A percentile compares a stretch with the other conserved stretches of the same genome.
Conservation (phyloP, 1,140 invertebrate species). For the Drosophila bifasciata region DNA sequence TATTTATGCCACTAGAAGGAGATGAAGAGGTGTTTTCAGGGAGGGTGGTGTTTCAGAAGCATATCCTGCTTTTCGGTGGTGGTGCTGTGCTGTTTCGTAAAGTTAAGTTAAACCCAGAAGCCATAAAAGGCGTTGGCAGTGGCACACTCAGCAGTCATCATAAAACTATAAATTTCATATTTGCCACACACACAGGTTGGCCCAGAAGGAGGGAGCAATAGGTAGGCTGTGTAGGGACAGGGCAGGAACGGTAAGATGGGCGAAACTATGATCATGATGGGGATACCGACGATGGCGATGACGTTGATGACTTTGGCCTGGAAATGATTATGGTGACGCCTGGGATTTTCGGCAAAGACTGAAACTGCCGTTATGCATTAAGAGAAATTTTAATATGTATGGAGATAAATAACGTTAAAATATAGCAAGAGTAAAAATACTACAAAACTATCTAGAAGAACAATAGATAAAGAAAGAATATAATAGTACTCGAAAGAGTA, state of each 20-base stretch:
- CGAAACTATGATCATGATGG: conserved; percentile 67
- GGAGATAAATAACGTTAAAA: neutral
- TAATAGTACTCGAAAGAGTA: too few species aligned
- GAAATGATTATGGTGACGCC: conserved; percentile 78
- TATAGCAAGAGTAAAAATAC: too few species aligned
- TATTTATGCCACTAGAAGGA: conserved; percentile 67
- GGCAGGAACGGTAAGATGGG: conserved; percentile 37
- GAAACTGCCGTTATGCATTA: conserved; percentile 25
- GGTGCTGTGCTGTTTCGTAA: conserved; percentile 65
- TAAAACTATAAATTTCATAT: conserved; percentile 84
- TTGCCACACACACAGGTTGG: conserved; percentile 57
- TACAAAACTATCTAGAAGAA: too few species aligned
- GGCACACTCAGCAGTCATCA: conserved; percentile 82
- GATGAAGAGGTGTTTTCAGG: neutral
- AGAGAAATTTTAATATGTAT: neutral
- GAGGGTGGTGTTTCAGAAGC: conserved; percentile 1
- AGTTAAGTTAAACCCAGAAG: conserved; percentile 77
- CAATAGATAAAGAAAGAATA: too few species aligned
- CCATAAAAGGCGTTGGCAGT: conserved; percentile 81
- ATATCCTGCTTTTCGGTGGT: conserved; percentile 29
- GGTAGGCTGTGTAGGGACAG: too few species aligned
- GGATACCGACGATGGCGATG: conserved; percentile 13
- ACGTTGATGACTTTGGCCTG: conserved; percentile 61
- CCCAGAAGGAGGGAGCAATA: neutral
- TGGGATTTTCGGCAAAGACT: conserved; percentile 62